phyloP scores from a whole-genome alignment of 2,113 vertebrate genomes.

The Xiphophorus hellerii region DNA sequence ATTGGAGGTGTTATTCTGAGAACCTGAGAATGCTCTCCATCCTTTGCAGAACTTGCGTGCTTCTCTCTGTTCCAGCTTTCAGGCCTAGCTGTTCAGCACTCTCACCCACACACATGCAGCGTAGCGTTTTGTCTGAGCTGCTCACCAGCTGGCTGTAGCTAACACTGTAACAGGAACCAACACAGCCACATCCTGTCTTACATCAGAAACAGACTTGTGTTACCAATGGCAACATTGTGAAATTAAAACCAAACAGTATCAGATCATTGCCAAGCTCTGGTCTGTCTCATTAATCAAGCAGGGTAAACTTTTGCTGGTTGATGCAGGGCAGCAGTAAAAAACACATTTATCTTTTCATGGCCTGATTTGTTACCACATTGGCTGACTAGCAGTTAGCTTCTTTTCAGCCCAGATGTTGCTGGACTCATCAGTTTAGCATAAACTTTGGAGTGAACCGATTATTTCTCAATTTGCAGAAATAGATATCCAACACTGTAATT shows the following conservation, averaged over 20 bases:
- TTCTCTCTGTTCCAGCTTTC: neutral
- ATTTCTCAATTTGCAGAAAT: no score
- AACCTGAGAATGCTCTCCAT: no score
- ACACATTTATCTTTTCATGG: no score
- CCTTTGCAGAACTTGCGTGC: neutral
- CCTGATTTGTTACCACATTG: no score
- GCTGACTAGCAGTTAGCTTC: no score
- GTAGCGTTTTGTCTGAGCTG: neutral
- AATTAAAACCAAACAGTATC: constrained; percentile 46
- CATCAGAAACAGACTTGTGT: constrained; percentile 24
- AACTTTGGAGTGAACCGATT: no score
- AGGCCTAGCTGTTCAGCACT: neutral
- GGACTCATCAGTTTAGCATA: no score
- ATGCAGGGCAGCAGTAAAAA: no score
- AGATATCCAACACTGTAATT: no score
- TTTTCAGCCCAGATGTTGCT: no score
- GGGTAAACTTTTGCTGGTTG: neutral
- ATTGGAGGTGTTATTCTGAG: no score
- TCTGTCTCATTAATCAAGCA: neutral
- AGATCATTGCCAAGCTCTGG: neutral
- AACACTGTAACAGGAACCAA: constrained; percentile 52
- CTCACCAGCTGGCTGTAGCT: constrained; percentile 17
- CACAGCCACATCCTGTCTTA: constrained; percentile 66
- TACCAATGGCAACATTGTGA: constrained; percentile 54
- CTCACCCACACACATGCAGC: neutral